Evolutionary conservation across 2,113 vertebrate species (phyloP), one percentile per base, ranked within the genome.

Genomic region (Cinclus mexicanus): DNA sequence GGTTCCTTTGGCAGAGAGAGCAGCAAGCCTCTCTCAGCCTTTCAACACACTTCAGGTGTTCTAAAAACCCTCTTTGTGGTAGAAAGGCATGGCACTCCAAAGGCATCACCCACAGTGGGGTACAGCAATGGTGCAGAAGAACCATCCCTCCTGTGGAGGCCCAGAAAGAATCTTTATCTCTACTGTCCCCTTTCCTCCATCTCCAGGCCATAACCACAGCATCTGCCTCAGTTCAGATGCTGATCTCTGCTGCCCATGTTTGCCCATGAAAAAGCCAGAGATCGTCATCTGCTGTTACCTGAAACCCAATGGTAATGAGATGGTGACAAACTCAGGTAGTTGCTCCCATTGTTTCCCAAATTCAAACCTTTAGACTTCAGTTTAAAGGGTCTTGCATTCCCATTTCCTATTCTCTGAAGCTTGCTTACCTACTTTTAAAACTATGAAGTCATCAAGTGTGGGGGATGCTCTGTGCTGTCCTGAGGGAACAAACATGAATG

Each of bases 391-490:
- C 75, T 83, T 41, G 6, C 61, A 67, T 72, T 16, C 31, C 44
- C 2, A 1, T 91, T 93, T 95, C 57, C 29, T 76, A 0, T 57
- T 69, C 24, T 44, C 65, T 79, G 83, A 72, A 84, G 53, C 67
- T 75, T 3, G 1, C 64, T 83, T 85, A 33, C 53, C 41, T 65
- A 3, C 18, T 94, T 94, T 89, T 60, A 91, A 74, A 89, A 39
- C 59, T 61, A 46, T 94, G 71, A 91, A 96, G 12, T 91, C 87
- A 89, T 89, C 21, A 28, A 46, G 31, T 87, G 70, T 75, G 77
- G 89, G 87, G 89, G 91, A 76, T 93, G 87, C n/a, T 93, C 77
- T 61, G 11, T 75, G 77, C 72, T 84, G 74, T 95, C 70, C 89
- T 1, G 29, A 93, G 91, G 93, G 82, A 69, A 14, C 37, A 57